Evolutionary conservation across 2,113 vertebrate genomes (phyloP).

Genomic region (Pithys albifrons): DNA sequence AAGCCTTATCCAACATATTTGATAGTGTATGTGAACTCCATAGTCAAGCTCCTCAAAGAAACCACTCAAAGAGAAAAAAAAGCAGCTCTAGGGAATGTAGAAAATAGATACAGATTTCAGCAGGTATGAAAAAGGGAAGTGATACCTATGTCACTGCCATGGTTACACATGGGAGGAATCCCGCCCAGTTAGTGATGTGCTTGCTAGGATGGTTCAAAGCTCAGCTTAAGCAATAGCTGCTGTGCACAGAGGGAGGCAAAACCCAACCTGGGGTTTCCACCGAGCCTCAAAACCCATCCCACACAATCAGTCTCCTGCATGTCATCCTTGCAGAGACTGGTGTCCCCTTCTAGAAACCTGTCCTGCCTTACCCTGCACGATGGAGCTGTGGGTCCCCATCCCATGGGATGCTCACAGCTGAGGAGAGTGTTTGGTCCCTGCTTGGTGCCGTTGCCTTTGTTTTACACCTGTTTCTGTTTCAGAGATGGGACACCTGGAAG

Average conservation of each 20-base stretch:
- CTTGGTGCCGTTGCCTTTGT: accelerated
- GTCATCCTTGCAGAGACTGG: not conserved
- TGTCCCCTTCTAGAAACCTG: not conserved
- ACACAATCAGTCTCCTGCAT: not conserved
- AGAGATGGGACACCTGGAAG: conserved; percentile 90
- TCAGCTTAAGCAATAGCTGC: not conserved
- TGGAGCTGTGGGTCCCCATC: accelerated
- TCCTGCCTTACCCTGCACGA: accelerated
- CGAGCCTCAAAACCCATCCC: not conserved
- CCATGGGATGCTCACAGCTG: accelerated
- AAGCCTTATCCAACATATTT: not conserved
- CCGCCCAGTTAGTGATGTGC: not conserved
- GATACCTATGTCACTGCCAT: accelerated
- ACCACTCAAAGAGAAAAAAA: not conserved
- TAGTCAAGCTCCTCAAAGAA: not conserved
- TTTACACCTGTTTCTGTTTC: not conserved
- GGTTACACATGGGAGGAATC: not conserved
- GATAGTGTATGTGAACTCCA: not conserved
- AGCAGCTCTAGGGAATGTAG: accelerated
- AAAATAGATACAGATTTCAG: not conserved
- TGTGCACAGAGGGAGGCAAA: not conserved
- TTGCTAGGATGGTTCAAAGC: not conserved
- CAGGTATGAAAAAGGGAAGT: not conserved
- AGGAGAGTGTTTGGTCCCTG: accelerated
- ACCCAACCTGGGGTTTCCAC: not conserved